A percentile compares a stretch with the other conserved stretches of the same genome.
Conservation (phyloP, 2,797 vertebrate genomes). For the Megaceryle alcyon region DNA sequence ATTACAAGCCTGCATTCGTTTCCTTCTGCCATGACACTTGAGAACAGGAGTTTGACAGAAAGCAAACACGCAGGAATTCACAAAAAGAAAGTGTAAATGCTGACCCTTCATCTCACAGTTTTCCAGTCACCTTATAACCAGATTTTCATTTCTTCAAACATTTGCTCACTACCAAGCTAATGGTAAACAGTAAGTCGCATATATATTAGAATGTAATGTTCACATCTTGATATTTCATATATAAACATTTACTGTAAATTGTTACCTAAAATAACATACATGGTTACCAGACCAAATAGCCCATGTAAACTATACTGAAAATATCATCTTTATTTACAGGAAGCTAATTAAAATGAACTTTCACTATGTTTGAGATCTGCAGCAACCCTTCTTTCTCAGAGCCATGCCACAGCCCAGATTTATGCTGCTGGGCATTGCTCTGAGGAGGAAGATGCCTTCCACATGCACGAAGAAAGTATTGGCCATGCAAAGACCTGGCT, state of each 20-base stretch:
- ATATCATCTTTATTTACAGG: slow-evolving; percentile 56
- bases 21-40: background rate
- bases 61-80: background rate
- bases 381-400: background rate
- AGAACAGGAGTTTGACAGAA: background rate
- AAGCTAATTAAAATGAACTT: slow-evolving; percentile 6
- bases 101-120: slow-evolving; percentile 1
- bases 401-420: background rate
- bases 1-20: background rate
- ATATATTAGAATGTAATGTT: background rate
- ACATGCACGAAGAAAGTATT: background rate
- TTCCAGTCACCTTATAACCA: background rate
- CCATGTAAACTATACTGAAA: slow-evolving; percentile 54
- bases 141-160: slow-evolving; percentile 38
- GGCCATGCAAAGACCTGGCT: background rate
- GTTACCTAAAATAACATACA: slow-evolving; percentile 49
- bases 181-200: slow-evolving; percentile 4
- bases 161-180: slow-evolving; percentile 10
- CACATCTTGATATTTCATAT: slow-evolving; percentile 5
- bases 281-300: slow-evolving; percentile 49
- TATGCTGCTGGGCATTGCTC: background rate
- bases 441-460: background rate
- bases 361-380: background rate
- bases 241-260: slow-evolving; percentile 41
- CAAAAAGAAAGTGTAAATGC: background rate